Conservation (phyloP, 1,140 invertebrate genomes). For the Diploscapter pachys region DNA sequence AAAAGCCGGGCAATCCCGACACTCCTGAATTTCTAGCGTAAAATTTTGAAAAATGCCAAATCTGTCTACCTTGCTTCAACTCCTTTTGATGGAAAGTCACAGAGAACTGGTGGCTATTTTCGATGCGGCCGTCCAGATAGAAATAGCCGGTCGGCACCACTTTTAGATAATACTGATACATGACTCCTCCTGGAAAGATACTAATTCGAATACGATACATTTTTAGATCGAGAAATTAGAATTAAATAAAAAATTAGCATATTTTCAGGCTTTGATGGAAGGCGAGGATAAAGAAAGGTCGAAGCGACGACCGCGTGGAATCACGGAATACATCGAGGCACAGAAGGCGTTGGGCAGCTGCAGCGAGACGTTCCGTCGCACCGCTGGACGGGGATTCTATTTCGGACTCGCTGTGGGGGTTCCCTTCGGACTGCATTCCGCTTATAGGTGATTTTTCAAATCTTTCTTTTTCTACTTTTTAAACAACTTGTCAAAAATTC, state of each 20-base stretch:
- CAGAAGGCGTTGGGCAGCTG: constrained; percentile 32
- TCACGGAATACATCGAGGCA: constrained; percentile 26
- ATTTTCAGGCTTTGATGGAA: too few species aligned
- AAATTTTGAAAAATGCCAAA: too few species aligned
- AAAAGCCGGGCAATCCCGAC: constrained; percentile 85
- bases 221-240: constrained; percentile 2
- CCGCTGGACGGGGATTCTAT: constrained; percentile 18
- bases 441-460: constrained; percentile 13
- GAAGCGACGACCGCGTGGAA: constrained; percentile 21
- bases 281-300: background rate
- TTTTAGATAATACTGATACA: constrained; percentile 96
- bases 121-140: constrained; percentile 66
- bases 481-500: too few species aligned
- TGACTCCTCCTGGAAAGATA: constrained; percentile 72
- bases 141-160: constrained; percentile 89
- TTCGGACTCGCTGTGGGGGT: constrained; percentile 21
- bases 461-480: background rate
- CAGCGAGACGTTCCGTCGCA: constrained; percentile 17
- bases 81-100: constrained; percentile 83
- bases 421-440: constrained; percentile 31
- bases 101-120: constrained; percentile 52
- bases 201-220: background rate
- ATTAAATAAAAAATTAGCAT: too few species aligned
- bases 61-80: constrained; percentile 30
- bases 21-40: constrained; percentile 30